Evolutionary conservation across 2,797 vertebrate species (phyloP).

Genomic region (Dermochelys coriacea): DNA sequence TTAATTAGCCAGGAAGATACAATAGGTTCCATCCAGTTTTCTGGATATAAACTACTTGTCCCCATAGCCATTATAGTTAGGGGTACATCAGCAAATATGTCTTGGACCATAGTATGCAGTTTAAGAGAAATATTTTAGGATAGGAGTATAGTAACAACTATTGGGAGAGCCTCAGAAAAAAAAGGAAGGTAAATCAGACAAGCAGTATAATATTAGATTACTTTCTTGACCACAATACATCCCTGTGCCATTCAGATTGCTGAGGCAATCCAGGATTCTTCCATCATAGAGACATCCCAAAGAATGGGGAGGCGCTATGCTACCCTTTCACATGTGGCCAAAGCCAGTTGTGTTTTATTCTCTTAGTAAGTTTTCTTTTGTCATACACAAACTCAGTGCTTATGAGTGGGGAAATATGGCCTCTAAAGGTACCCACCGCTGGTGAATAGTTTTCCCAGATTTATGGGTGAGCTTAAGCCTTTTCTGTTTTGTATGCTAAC

Average conservation of each 20-base stretch:
- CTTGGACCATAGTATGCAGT: not conserved
- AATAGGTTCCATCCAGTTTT: not conserved
- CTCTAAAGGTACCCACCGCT: not conserved
- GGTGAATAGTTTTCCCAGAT: not conserved
- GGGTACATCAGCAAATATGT: not conserved
- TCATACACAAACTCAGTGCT: not conserved
- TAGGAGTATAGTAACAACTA: not conserved
- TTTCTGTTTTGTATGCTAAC: too few species aligned
- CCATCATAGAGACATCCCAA: not conserved
- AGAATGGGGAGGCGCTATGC: not conserved
- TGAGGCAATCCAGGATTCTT: not conserved
- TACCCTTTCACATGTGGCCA: fast-evolving
- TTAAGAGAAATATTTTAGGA: not conserved
- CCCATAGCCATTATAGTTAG: not conserved
- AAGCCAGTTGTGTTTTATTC: not conserved
- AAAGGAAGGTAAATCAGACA: not conserved
- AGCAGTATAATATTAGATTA: not conserved
- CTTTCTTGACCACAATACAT: not conserved
- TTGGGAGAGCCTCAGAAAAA: not conserved
- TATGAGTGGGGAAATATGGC: not conserved
- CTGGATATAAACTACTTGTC: not conserved
- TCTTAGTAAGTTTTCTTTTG: not conserved
- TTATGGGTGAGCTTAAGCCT: too few species aligned
- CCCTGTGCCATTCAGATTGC: fast-evolving
- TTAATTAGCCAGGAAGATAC: not conserved